phyloP scores from a whole-genome alignment of 2,797 vertebrate species.

The Sebastes trivittatus region DNA sequence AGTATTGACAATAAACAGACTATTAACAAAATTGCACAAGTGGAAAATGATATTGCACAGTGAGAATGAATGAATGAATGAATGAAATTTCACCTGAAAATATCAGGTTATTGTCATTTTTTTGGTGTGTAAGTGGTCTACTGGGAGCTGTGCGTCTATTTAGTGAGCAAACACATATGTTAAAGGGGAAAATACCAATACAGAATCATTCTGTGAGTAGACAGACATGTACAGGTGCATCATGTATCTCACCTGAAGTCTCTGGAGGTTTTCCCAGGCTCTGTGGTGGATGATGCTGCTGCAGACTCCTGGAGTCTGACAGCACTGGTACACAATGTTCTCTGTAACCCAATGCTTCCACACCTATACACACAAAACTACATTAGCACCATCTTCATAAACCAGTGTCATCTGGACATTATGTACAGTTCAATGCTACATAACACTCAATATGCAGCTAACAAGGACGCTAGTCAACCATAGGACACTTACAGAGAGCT shows the following conservation, averaged over 20 bases:
- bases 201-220: neutral
- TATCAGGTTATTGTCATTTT: too few species aligned
- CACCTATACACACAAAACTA: conserved; percentile 11
- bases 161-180: too few species aligned
- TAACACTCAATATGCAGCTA: neutral
- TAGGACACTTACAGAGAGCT: conserved; percentile 66
- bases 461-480: neutral
- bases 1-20: too few species aligned
- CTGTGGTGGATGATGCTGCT: neutral
- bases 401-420: neutral
- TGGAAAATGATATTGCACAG: too few species aligned
- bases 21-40: too few species aligned
- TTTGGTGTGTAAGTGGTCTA: too few species aligned
- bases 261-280: neutral
- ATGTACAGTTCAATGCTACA: neutral
- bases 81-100: too few species aligned
- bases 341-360: conserved; percentile 27
- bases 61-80: too few species aligned
- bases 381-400: neutral
- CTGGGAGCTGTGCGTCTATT: too few species aligned
- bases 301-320: conserved; percentile 47
- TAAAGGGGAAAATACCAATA: rapidly evolving
- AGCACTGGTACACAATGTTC: conserved; percentile 61
- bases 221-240: neutral
- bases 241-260: conserved; percentile 68